Percentiles rank a stretch among this genome's conserved stretches.
Conservation (phyloP, 2,797 vertebrate species). For the Taeniopygia guttata region DNA sequence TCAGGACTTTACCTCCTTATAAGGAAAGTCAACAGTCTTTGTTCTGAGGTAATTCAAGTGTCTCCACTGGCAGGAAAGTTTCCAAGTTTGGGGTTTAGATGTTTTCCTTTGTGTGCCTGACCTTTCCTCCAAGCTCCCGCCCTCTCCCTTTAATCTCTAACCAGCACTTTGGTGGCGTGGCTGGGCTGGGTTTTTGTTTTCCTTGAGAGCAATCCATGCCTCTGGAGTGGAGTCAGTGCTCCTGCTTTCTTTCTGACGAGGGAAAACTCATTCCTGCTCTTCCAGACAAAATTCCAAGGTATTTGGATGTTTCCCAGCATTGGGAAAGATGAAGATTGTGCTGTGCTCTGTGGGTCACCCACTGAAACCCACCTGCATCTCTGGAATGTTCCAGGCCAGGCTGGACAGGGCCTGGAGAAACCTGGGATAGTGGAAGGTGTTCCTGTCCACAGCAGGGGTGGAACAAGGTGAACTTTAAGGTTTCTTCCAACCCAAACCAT, state of each 20-base stretch:
- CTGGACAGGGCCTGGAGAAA: fast-evolving
- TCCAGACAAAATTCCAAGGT: neutral
- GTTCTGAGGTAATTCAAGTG: slow-evolving; percentile 17
- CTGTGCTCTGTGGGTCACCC: neutral
- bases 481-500: neutral
- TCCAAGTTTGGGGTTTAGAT: neutral
- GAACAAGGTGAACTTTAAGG: neutral
- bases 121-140: slow-evolving; percentile 16
- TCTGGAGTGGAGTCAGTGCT: neutral
- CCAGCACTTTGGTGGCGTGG: neutral
- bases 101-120: slow-evolving; percentile 13
- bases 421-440: neutral
- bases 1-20: neutral
- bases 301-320: fast-evolving
- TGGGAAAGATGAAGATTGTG: neutral
- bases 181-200: neutral
- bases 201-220: neutral
- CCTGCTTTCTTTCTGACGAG: neutral
- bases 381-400: neutral
- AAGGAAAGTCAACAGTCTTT: slow-evolving; percentile 7
- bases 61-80: slow-evolving; percentile 32
- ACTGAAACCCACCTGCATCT: neutral
- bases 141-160: slow-evolving; percentile 53
- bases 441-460: neutral
- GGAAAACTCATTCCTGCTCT: neutral